Conservation (phyloP, 2,888 invertebrate genomes). For the Bibio marci region DNA sequence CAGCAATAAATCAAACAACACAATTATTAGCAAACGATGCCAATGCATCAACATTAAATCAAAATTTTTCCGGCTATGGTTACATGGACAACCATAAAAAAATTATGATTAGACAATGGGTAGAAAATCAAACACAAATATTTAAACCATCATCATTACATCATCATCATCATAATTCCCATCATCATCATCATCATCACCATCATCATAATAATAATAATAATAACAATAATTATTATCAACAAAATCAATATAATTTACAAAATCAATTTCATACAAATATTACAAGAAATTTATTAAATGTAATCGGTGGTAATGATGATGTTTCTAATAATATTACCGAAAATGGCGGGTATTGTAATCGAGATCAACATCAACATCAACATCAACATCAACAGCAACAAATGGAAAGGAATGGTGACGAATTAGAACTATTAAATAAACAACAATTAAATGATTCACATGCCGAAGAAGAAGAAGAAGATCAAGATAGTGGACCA, state of each 20-base stretch:
- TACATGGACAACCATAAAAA: constrained; percentile 88
- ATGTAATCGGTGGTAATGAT: too few relatives aligned
- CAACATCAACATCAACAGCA: constrained; percentile 12
- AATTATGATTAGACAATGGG: constrained; percentile 86
- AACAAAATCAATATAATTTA: constrained; percentile 1
- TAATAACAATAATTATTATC: neutral
- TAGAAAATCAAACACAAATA: constrained; percentile 78
- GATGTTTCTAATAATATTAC: too few relatives aligned
- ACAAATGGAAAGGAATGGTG: too few relatives aligned
- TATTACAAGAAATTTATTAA: too few relatives aligned
- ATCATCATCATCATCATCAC: constrained; percentile 5
- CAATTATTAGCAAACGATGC: constrained; percentile 30
- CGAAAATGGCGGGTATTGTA: too few relatives aligned
- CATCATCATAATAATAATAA: neutral
- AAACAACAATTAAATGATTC: too few relatives aligned
- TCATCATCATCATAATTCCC: constrained; percentile 31
- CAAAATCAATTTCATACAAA: too few relatives aligned
- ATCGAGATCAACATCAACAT: constrained; percentile 10
- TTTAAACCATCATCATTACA: constrained; percentile 24
- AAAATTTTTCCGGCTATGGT: constrained; percentile 39
- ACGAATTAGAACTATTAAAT: too few relatives aligned
- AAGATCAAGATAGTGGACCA: constrained; percentile 65
- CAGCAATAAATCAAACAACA: constrained; percentile 13
- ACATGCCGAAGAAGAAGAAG: constrained; percentile 30
- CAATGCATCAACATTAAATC: constrained; percentile 12